These are phyloP conservation scores for Mallateleia sp. DNA, from an alignment of 2,888 invertebrate species.

Conservation along the genomic window DNA sequence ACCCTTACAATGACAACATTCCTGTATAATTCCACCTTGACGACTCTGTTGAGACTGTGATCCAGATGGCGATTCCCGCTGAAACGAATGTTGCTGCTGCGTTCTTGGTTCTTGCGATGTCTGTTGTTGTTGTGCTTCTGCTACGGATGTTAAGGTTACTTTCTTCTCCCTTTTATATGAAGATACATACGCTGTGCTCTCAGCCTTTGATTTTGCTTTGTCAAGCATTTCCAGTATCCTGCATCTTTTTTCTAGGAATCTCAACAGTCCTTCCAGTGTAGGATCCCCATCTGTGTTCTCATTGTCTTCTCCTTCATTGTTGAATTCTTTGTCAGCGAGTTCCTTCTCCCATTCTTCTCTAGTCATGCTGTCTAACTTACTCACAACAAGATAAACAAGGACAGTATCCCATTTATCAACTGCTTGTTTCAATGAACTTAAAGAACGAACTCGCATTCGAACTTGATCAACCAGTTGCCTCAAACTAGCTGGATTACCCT, in stretches of 20 bases:
- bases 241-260: slow-evolving; percentile 19
- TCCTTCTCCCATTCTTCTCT: slow-evolving; percentile 47
- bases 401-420: slow-evolving; percentile 35
- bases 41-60: slow-evolving; percentile 3
- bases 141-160: background rate
- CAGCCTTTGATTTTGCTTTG: background rate
- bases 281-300: background rate
- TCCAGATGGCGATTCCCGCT: background rate
- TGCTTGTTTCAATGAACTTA: slow-evolving; percentile 29
- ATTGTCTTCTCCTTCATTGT: background rate
- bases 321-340: background rate
- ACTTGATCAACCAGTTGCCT: slow-evolving; percentile 44
- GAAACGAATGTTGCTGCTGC: background rate
- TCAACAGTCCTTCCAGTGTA: slow-evolving; percentile 9
- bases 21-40: background rate
- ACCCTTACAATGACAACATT: slow-evolving; percentile 25
- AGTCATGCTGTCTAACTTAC: slow-evolving; percentile 34
- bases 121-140: background rate
- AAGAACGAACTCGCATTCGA: slow-evolving; percentile 24
- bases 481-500: slow-evolving; percentile 7
- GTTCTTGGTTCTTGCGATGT: background rate
- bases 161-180: slow-evolving; percentile 10
- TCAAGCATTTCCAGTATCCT: slow-evolving; percentile 15
- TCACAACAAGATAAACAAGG: slow-evolving; percentile 28
- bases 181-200: background rate